phyloP scores from a whole-genome alignment of 1,140 invertebrate species.

The Belonocnema kinseyi region DNA sequence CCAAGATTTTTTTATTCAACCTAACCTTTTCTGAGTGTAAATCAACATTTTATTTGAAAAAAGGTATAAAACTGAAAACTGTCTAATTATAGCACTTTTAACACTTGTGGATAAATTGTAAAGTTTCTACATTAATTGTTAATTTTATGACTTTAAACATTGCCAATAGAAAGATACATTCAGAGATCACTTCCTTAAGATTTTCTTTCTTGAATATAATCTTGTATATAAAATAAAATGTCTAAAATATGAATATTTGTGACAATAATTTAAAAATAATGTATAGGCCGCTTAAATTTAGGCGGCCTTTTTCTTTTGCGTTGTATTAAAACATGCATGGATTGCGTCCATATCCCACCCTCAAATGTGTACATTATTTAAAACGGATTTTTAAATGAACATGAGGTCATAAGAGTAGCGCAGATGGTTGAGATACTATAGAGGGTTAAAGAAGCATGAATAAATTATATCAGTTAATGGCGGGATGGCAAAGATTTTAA shows the following conservation, averaged over 20 bases:
- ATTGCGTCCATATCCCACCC: background rate
- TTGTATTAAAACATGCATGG: slow-evolving; percentile 19
- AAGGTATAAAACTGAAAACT: too few relatives aligned
- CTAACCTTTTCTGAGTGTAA: too few relatives aligned
- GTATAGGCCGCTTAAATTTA: background rate
- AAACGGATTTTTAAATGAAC: slow-evolving; percentile 20
- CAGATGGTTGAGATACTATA: slow-evolving; percentile 1
- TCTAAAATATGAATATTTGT: background rate
- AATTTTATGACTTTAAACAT: too few relatives aligned
- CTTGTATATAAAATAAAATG: too few relatives aligned
- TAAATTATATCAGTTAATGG: slow-evolving; percentile 19
- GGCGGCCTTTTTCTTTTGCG: background rate
- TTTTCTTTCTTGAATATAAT: background rate
- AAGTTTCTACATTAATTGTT: too few relatives aligned
- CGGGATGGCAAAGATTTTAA: slow-evolving; percentile 8
- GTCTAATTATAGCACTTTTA: too few relatives aligned
- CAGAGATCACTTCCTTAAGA: background rate
- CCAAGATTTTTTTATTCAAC: too few relatives aligned
- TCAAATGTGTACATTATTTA: background rate
- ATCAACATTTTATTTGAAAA: too few relatives aligned
- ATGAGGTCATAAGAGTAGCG: slow-evolving; percentile 27
- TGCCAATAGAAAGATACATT: background rate
- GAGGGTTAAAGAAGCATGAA: slow-evolving; percentile 19
- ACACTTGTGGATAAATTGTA: too few relatives aligned
- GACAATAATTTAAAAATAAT: background rate